Evolutionary conservation across 2,888 invertebrate species (phyloP).

Genomic region (Drosophila atripex): DNA sequence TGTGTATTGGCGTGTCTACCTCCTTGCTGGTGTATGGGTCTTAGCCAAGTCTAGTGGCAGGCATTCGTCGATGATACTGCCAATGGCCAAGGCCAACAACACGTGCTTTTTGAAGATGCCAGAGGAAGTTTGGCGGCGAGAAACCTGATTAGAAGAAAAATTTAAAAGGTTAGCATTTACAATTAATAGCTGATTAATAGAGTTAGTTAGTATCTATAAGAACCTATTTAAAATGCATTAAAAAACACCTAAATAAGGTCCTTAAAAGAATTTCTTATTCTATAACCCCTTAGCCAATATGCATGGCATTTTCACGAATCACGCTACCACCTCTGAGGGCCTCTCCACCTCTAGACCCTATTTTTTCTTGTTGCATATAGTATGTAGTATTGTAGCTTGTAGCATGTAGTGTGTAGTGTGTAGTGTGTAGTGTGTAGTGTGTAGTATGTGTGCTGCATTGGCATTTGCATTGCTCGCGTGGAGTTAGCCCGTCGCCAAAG

Average conservation of each 20-base stretch:
- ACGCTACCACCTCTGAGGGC: constrained; percentile 19
- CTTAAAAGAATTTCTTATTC: not conserved
- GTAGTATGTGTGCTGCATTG: constrained; percentile 45
- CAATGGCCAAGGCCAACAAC: constrained; percentile 70
- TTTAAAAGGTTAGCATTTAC: not conserved
- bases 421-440: constrained; percentile 1
- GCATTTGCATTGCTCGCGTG: constrained; percentile 69
- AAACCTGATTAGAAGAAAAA: constrained; percentile 2
- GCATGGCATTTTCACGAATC: constrained; percentile 5
- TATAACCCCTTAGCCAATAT: not conserved
- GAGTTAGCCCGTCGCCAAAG: constrained; percentile 35
- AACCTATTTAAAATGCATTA: not conserved
- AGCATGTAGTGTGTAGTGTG: no score
- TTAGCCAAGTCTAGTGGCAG: constrained; percentile 21
- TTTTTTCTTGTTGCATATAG: constrained; percentile 18
- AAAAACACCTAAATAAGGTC: not conserved
- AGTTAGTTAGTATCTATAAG: not conserved
- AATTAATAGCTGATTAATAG: no score
- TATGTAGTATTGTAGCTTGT: constrained; percentile 4
- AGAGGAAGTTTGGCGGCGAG: constrained; percentile 36
- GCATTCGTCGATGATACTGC: constrained; percentile 29
- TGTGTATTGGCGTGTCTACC: constrained; percentile 7
- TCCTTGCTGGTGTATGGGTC: constrained; percentile 5
- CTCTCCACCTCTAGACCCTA: constrained; percentile 11
- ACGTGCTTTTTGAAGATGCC: constrained; percentile 58